Evolutionary conservation across 2,888 invertebrate species (phyloP).

Genomic region (Lasioglossum marginatum): DNA sequence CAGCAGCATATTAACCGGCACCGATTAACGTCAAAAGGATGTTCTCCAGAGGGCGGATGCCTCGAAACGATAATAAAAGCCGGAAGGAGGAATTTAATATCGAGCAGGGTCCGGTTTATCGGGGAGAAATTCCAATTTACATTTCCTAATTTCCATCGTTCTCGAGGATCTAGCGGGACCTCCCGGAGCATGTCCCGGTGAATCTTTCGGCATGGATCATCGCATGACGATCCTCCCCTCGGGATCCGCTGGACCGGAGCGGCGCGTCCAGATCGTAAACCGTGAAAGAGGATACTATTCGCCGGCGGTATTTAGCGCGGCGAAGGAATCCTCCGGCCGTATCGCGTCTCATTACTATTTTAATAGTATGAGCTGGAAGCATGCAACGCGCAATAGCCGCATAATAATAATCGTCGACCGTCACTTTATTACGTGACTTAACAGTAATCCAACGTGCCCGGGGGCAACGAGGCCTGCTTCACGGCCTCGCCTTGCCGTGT

Average conservation of each 20-base stretch:
- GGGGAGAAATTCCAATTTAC: constrained; percentile 36
- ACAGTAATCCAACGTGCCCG: constrained; percentile 48
- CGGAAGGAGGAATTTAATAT: constrained; percentile 37
- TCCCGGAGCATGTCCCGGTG: background rate
- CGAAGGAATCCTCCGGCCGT: constrained; percentile 36
- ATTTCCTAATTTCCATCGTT: constrained; percentile 24
- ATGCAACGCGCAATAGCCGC: constrained; percentile 60
- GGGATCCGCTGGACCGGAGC: background rate
- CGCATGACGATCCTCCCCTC: background rate
- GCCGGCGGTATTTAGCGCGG: constrained; percentile 44
- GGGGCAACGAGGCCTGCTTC: constrained; percentile 29
- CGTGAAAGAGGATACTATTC: constrained; percentile 25
- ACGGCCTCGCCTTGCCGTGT: background rate
- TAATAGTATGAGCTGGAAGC: constrained; percentile 56
- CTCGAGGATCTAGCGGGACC: background rate
- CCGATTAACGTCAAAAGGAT: constrained; percentile 31
- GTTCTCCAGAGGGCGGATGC: background rate
- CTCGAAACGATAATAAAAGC: constrained; percentile 35
- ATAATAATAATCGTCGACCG: constrained; percentile 62
- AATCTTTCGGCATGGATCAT: background rate
- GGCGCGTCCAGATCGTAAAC: constrained; percentile 2
- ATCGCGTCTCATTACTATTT: constrained; percentile 59
- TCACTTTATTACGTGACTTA: constrained; percentile 62
- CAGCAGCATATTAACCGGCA: background rate
- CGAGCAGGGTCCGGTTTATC: constrained; percentile 9